These are phyloP conservation scores for Siniperca scherzeri DNA, from an alignment of 2,797 vertebrate genomes.

Conservation along the genomic window DNA sequence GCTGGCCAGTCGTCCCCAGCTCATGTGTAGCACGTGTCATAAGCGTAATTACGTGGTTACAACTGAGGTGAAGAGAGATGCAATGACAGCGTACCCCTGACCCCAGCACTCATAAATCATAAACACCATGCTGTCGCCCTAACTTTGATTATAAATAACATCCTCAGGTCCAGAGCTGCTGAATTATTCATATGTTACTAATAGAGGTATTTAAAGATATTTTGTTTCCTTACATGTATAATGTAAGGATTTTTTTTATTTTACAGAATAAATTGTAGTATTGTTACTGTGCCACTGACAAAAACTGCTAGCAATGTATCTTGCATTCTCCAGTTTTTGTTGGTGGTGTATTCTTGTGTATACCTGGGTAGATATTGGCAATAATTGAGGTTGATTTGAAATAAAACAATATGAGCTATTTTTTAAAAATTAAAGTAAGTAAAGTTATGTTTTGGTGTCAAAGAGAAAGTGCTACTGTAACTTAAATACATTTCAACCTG, in stretches of 20 bases:
- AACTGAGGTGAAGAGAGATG: slow-evolving; percentile 34
- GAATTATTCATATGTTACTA: slow-evolving; percentile 69
- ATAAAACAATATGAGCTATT: background rate
- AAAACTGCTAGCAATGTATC: background rate
- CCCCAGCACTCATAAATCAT: slow-evolving; percentile 71
- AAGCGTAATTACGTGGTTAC: slow-evolving; percentile 47
- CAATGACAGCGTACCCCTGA: slow-evolving; percentile 33
- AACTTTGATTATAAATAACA: slow-evolving; percentile 69
- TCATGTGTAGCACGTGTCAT: slow-evolving; percentile 43
- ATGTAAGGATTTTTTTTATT: slow-evolving; percentile 11
- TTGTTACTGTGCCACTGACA: background rate
- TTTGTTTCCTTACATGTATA: slow-evolving; percentile 42
- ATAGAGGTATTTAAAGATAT: slow-evolving; percentile 66
- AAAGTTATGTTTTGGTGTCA: background rate
- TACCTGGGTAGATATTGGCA: background rate
- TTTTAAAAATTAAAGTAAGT: background rate
- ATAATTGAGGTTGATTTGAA: background rate
- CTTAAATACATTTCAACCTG: background rate
- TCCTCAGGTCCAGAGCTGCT: slow-evolving; percentile 33
- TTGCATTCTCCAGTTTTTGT: background rate
- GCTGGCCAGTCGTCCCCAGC: slow-evolving; percentile 28
- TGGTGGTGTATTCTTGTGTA: background rate
- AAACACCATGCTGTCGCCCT: slow-evolving; percentile 47
- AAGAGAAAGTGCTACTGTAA: background rate
- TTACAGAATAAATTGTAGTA: background rate